phyloP scores from a whole-genome alignment of 2,113 vertebrate species.

The Herpailurus yagouaroundi region DNA sequence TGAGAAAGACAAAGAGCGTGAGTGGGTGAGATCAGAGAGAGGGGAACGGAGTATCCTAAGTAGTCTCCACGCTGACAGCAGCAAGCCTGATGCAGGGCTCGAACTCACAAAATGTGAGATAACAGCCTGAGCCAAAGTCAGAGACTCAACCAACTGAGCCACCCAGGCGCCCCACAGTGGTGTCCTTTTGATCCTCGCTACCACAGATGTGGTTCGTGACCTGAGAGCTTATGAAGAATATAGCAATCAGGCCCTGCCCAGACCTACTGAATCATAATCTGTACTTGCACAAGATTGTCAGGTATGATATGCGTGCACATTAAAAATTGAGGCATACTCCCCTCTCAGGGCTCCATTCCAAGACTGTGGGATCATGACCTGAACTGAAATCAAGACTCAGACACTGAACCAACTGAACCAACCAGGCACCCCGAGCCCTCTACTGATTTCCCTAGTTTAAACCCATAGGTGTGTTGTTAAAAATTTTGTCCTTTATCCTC shows the following conservation, averaged over 20 bases:
- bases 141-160: too few species aligned
- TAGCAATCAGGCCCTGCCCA: background rate
- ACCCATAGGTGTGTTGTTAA: background rate
- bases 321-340: background rate
- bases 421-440: background rate
- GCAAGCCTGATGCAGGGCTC: too few species aligned
- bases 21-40: too few species aligned
- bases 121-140: too few species aligned
- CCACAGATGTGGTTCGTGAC: background rate
- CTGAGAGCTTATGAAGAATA: conserved; percentile 31
- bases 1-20: too few species aligned
- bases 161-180: background rate
- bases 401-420: too few species aligned
- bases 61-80: too few species aligned
- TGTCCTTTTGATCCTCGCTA: background rate
- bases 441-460: background rate
- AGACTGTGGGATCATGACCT: too few species aligned
- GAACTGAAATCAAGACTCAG: too few species aligned
- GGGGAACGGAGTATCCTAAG: too few species aligned
- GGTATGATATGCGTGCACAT: background rate
- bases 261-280: background rate
- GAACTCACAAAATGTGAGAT: too few species aligned
- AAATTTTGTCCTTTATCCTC: background rate
- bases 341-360: too few species aligned
- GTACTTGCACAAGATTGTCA: background rate